Evolutionary conservation across 2,797 vertebrate genomes (phyloP).

Genomic region (Hemibagrus guttatus): DNA sequence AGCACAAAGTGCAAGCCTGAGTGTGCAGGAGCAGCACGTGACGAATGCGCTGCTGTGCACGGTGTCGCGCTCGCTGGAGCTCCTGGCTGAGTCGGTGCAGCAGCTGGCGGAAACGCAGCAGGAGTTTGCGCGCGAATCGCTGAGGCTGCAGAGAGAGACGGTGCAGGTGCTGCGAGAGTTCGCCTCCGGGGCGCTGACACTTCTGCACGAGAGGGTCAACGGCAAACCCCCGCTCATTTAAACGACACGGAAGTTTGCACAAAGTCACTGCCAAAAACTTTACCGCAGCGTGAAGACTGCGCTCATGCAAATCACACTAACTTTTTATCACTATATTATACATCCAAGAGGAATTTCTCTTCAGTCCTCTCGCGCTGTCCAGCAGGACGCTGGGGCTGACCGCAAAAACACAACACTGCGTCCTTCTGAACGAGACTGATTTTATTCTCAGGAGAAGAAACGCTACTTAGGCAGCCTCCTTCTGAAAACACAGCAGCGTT

Average conservation of each 20-base stretch:
- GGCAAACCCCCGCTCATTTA: constrained; percentile 74
- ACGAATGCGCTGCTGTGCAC: constrained; percentile 78
- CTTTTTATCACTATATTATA: neutral
- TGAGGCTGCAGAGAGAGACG: constrained; percentile 79
- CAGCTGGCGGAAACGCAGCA: constrained; percentile 82
- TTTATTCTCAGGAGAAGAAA: neutral
- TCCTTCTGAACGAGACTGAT: neutral
- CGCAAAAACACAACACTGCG: neutral
- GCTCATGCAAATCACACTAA: neutral
- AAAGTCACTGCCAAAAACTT: neutral
- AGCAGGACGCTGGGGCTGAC: neutral
- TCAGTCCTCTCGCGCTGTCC: neutral
- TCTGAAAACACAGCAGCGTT: neutral
- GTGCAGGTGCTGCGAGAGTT: constrained; percentile 81
- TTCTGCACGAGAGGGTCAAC: constrained; percentile 81
- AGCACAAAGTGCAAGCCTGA: constrained; percentile 69
- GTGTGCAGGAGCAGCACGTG: constrained; percentile 80
- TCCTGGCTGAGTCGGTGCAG: constrained; percentile 81
- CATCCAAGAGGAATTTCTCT: neutral
- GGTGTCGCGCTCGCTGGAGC: constrained; percentile 78
- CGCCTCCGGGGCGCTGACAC: constrained; percentile 73
- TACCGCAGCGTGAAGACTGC: neutral
- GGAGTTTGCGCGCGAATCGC: constrained; percentile 78
- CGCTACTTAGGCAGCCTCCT: neutral
- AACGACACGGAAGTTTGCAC: too few species aligned